Conservation (phyloP, 2,888 invertebrate species). For the Scaeva pyrastri region DNA sequence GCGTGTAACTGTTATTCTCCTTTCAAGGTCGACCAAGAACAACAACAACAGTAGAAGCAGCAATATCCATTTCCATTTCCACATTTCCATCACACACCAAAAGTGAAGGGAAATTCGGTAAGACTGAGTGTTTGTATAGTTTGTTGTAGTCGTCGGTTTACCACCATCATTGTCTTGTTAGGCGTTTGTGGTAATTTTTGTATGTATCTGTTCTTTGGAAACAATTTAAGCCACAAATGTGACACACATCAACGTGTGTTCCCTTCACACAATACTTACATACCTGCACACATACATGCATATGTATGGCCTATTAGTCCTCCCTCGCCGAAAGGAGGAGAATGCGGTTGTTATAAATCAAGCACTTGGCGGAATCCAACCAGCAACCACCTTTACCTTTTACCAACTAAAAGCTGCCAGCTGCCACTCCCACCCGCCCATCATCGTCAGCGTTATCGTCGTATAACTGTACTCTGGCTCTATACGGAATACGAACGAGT, state of each 20-base stretch:
- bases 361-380: slow-evolving; percentile 26
- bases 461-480: too few relatives aligned
- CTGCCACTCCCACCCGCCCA: too few relatives aligned
- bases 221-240: slow-evolving; percentile 57
- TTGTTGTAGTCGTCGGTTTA: slow-evolving; percentile 9
- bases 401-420: too few relatives aligned
- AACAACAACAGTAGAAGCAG: neutral
- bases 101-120: neutral
- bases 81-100: neutral
- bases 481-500: too few relatives aligned
- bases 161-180: slow-evolving; percentile 41
- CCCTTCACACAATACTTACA: neutral
- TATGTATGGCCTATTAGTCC: neutral
- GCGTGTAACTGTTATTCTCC: slow-evolving; percentile 1
- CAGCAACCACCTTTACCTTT: neutral
- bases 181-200: slow-evolving; percentile 26
- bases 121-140: slow-evolving; percentile 4
- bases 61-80: neutral
- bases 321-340: slow-evolving; percentile 13
- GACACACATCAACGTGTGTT: slow-evolving; percentile 50
- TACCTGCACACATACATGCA: neutral
- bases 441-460: neutral
- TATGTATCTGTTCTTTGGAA: slow-evolving; percentile 19
- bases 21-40: slow-evolving; percentile 29
- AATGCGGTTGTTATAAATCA: slow-evolving; percentile 43